These are phyloP conservation scores for Datnioides undecimradiatus DNA, from an alignment of 2,113 vertebrate species.

Conservation along the genomic window DNA sequence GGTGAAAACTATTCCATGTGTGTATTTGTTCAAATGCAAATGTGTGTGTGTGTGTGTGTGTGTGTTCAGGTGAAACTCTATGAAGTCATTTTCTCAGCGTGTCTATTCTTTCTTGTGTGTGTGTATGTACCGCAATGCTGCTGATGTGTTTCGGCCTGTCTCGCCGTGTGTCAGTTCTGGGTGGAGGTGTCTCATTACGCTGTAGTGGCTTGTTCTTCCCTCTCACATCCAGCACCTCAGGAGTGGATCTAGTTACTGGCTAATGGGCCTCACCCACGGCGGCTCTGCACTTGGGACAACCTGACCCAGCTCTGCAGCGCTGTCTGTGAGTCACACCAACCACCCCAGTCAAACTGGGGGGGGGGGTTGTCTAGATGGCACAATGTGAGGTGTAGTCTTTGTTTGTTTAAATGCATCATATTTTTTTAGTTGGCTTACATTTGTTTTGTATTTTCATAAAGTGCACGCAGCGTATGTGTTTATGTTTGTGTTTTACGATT, in stretches of 20 bases:
- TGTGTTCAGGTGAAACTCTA: background rate
- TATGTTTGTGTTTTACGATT: no score
- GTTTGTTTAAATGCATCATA: background rate
- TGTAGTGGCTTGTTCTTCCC: constrained; percentile 45
- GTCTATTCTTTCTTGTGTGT: constrained; percentile 10
- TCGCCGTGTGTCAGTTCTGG: constrained; percentile 23
- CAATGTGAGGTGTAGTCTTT: background rate
- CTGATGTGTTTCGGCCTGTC: constrained; percentile 26
- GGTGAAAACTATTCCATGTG: background rate
- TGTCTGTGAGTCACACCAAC: constrained; percentile 39
- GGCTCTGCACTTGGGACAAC: constrained; percentile 51
- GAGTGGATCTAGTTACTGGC: constrained; percentile 67
- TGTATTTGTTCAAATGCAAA: background rate
- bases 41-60: background rate
- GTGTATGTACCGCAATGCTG: constrained; percentile 8
- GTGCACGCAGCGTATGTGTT: background rate
- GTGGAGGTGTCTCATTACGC: constrained; percentile 71
- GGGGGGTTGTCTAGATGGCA: background rate
- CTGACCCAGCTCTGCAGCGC: constrained; percentile 55
- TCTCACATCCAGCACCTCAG: constrained; percentile 49
- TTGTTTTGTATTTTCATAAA: background rate
- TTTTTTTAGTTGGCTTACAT: background rate
- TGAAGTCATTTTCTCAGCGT: background rate
- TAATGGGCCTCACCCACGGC: constrained; percentile 65
- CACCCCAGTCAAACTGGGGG: background rate